A percentile compares a stretch with the other conserved stretches of the same genome.
phyloP scores from a whole-genome alignment of 1,140 invertebrate species.

The Leucophenga varia region DNA sequence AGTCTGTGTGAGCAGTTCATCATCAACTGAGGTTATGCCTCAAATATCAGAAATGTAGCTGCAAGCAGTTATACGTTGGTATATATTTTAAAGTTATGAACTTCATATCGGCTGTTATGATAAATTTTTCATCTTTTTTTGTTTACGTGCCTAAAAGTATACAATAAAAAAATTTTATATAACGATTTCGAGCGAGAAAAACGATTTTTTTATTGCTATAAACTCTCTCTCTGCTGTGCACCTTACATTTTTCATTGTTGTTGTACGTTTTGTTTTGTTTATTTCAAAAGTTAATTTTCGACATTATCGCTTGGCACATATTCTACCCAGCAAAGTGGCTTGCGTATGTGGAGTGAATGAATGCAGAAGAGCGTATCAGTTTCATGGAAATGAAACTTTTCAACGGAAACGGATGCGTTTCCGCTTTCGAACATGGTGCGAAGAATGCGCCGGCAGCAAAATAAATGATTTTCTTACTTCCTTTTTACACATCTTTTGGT shows the following conservation, averaged over 20 bases:
- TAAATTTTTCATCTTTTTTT: conserved; percentile 48
- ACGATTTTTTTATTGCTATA: conserved; percentile 24
- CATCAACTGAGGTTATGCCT: conserved; percentile 20
- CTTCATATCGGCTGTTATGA: conserved; percentile 21
- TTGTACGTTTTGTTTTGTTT: conserved; percentile 40
- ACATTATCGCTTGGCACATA: too few species aligned
- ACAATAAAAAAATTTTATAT: conserved; percentile 2
- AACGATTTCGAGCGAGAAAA: background rate
- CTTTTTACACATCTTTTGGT: too few species aligned
- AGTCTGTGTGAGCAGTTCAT: conserved; percentile 3
- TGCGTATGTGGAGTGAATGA: too few species aligned
- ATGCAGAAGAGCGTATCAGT: too few species aligned
- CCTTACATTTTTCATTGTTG: background rate
- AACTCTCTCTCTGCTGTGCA: conserved; percentile 7
- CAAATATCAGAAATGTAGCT: too few species aligned
- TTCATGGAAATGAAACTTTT: conserved; percentile 50
- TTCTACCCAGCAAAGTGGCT: conserved; percentile 18
- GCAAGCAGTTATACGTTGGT: too few species aligned
- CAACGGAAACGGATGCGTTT: conserved; percentile 47
- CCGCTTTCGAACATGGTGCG: conserved; percentile 23
- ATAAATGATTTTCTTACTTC: too few species aligned
- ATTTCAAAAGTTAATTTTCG: conserved; percentile 49
- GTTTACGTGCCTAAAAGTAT: conserved; percentile 42
- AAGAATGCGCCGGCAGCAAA: too few species aligned
- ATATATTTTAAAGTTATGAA: conserved; percentile 38